A percentile compares a stretch with the other conserved stretches of the same genome.
Evolutionary conservation across 2,113 vertebrate genomes (phyloP).

Genomic region (Microtus oregoni): DNA sequence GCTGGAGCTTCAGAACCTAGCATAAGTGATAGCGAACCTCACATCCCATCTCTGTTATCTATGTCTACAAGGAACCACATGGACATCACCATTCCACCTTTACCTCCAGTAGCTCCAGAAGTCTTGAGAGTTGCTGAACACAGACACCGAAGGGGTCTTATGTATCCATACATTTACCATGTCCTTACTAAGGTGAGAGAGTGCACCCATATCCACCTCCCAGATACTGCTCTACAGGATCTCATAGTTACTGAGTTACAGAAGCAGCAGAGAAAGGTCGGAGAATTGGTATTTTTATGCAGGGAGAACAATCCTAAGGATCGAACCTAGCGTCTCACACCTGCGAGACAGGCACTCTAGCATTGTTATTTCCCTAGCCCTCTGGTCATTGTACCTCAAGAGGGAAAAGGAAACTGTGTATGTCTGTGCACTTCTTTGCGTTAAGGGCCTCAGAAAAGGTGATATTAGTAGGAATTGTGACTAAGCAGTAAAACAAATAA

Average conservation of each 20-base stretch:
- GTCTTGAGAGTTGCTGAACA: conserved; percentile 95
- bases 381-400: neutral
- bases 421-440: neutral
- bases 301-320: neutral
- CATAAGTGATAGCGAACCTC: conserved; percentile 89
- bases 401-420: neutral
- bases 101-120: conserved; percentile 94
- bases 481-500: neutral
- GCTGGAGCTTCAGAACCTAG: conserved; percentile 84
- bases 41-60: conserved; percentile 95
- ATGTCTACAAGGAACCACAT: conserved; percentile 96
- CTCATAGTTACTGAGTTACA: conserved; percentile 8
- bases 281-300: neutral
- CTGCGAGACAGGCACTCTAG: neutral
- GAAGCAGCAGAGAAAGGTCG: conserved; percentile 36
- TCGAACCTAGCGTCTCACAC: neutral
- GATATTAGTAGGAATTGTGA: conserved; percentile 9
- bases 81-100: conserved; percentile 95
- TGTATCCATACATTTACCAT: conserved; percentile 96
- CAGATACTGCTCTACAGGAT: neutral
- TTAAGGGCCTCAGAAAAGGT: neutral
- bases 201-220: neutral
- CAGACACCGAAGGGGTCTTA: conserved; percentile 94
- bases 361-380: neutral
- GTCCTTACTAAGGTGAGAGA: conserved; percentile 93